A percentile compares a stretch with the other conserved stretches of the same genome.
phyloP scores from a whole-genome alignment of 1,140 invertebrate species.

The Pseudomyrmex cubaensis region DNA sequence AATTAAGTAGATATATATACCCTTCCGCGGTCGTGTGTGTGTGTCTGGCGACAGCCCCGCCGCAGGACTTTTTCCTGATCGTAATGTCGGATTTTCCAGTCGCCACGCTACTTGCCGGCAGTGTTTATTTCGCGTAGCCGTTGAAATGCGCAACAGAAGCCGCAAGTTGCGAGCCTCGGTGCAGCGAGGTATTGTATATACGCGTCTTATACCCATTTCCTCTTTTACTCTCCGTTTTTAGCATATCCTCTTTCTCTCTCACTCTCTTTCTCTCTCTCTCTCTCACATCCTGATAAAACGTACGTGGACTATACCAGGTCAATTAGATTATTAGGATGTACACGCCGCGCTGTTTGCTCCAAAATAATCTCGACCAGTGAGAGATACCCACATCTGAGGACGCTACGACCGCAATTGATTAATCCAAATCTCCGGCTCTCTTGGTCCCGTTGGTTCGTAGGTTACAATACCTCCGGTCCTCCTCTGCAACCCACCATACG shows the following conservation, averaged over 20 bases:
- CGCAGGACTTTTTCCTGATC: conserved; percentile 44
- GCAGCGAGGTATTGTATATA: conserved; percentile 31
- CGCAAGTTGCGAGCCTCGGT: not conserved
- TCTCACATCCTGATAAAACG: conserved; percentile 6
- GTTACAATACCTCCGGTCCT: conserved; percentile 84
- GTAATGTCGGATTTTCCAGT: conserved; percentile 13
- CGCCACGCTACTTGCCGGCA: conserved; percentile 41
- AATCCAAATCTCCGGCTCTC: conserved; percentile 82
- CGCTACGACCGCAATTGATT: conserved; percentile 63
- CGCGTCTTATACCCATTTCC: not conserved
- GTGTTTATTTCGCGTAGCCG: conserved; percentile 50
- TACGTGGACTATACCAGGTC: conserved; percentile 13
- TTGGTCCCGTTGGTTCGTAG: conserved; percentile 86
- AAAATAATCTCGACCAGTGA: conserved; percentile 50
- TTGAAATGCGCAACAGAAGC: conserved; percentile 43
- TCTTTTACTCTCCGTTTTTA: not conserved
- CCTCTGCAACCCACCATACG: conserved; percentile 82
- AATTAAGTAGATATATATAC: conserved; percentile 33
- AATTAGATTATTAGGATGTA: conserved; percentile 24
- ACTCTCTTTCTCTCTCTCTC: not conserved
- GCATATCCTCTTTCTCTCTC: not conserved
- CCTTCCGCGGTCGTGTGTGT: conserved; percentile 10
- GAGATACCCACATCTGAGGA: conserved; percentile 23
- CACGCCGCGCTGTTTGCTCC: conserved; percentile 45
- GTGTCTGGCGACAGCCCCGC: not conserved